phyloP scores from a whole-genome alignment of 2,113 vertebrate species.

The Alethe diademata region DNA sequence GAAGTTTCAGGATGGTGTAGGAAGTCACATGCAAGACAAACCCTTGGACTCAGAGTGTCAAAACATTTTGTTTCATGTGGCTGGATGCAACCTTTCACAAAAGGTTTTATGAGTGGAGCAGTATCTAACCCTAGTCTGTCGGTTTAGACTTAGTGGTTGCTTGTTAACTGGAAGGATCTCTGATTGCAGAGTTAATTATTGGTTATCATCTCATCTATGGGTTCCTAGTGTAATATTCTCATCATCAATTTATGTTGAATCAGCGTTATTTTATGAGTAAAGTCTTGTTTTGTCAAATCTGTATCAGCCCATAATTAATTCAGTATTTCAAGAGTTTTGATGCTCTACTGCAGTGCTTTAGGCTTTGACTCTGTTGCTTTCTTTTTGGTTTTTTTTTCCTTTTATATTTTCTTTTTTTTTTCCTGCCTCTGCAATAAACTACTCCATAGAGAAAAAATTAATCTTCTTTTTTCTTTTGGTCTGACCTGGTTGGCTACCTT shows the following conservation, averaged over 20 bases:
- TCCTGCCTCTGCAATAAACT: not conserved
- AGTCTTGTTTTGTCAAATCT: not conserved
- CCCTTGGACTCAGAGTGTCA: not conserved
- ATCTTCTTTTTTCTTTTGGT: not conserved
- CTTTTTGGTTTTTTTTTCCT: not conserved
- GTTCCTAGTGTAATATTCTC: not conserved
- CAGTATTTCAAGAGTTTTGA: not conserved
- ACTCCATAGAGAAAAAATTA: not conserved
- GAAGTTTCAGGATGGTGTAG: not conserved
- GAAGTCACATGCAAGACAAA: not conserved
- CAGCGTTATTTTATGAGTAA: not conserved
- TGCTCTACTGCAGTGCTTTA: not conserved
- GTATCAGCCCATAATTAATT: not conserved
- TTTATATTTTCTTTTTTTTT: not conserved
- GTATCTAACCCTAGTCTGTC: not conserved
- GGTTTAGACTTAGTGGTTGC: not conserved
- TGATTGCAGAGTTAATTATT: not conserved
- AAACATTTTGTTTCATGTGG: not conserved
- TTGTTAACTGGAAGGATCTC: not conserved
- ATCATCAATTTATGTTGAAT: not conserved
- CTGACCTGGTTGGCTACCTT: not conserved
- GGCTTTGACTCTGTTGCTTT: not conserved
- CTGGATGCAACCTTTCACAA: not conserved
- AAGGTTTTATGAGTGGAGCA: not conserved
- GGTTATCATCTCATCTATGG: not conserved